Percentiles rank a stretch among this genome's conserved stretches.
Evolutionary conservation across 2,888 invertebrate genomes (phyloP).

Genomic region (Apodemia duryi): DNA sequence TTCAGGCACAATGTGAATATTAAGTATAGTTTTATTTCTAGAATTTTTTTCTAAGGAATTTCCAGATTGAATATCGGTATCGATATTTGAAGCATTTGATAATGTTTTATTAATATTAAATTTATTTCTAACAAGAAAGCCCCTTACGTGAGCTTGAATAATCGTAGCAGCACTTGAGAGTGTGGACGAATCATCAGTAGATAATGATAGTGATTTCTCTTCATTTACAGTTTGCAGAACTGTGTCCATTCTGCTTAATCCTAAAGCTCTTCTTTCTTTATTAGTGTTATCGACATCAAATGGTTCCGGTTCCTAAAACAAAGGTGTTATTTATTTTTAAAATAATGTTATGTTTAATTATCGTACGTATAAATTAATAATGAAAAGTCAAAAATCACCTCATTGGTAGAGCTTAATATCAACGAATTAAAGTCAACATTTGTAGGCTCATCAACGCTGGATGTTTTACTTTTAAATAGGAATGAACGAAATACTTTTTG

Average conservation of each 20-base stretch:
- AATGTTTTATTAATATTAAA: slow-evolving; percentile 60
- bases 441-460: slow-evolving; percentile 57
- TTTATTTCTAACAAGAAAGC: slow-evolving; percentile 81
- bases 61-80: slow-evolving; percentile 52
- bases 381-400: slow-evolving; percentile 28
- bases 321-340: slow-evolving; percentile 21
- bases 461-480: slow-evolving; percentile 65
- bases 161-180: slow-evolving; percentile 80
- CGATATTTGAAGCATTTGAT: slow-evolving; percentile 57
- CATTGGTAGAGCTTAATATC: slow-evolving; percentile 29
- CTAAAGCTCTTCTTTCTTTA: slow-evolving; percentile 57
- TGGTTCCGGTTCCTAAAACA: slow-evolving; percentile 51
- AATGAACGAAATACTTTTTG: slow-evolving; percentile 77
- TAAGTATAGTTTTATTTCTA: slow-evolving; percentile 61
- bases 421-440: slow-evolving; percentile 45
- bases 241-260: slow-evolving; percentile 66
- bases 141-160: slow-evolving; percentile 84
- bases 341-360: background rate
- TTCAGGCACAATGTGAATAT: slow-evolving; percentile 70
- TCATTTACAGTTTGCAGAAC: slow-evolving; percentile 75
- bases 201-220: slow-evolving; percentile 70
- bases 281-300: slow-evolving; percentile 38
- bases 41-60: slow-evolving; percentile 50
- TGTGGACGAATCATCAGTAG: slow-evolving; percentile 72
- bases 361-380: slow-evolving; percentile 17